These are phyloP conservation scores for Volucella bombylans DNA, from an alignment of 2,888 invertebrate species.

Conservation along the genomic window DNA sequence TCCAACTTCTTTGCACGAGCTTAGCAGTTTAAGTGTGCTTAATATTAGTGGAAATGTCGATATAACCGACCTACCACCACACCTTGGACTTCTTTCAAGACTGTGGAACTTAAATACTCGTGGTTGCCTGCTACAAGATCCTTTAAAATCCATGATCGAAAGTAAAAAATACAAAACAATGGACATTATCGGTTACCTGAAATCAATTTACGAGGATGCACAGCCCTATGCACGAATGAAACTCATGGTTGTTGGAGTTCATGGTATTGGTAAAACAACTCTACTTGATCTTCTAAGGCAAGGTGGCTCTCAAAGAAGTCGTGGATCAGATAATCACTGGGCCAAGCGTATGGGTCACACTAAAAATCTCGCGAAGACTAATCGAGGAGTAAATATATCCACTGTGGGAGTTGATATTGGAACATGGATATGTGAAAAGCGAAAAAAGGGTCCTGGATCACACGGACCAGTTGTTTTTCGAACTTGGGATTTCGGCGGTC, in stretches of 20 bases:
- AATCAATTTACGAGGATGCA: slow-evolving; percentile 94
- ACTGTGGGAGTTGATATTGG: slow-evolving; percentile 99
- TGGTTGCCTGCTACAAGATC: slow-evolving; percentile 94
- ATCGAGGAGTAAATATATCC: slow-evolving; percentile 92
- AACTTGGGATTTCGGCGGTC: slow-evolving; percentile 99
- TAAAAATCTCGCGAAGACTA: slow-evolving; percentile 89
- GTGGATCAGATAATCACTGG: slow-evolving; percentile 89
- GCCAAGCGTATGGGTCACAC: slow-evolving; percentile 97
- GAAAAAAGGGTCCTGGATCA: slow-evolving; percentile 88
- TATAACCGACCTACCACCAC: slow-evolving; percentile 94
- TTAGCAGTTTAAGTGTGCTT: slow-evolving; percentile 94
- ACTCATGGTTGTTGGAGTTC: slow-evolving; percentile 96
- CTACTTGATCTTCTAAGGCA: slow-evolving; percentile 93
- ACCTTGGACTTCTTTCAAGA: slow-evolving; percentile 96
- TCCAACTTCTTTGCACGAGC: slow-evolving; percentile 92
- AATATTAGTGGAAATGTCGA: slow-evolving; percentile 91
- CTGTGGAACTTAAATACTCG: slow-evolving; percentile 97
- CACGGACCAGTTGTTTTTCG: slow-evolving; percentile 94
- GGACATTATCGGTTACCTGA: slow-evolving; percentile 95
- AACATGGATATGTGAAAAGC: slow-evolving; percentile 95
- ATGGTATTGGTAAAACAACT: slow-evolving; percentile 94
- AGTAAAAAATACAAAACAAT: slow-evolving; percentile 97
- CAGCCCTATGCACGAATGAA: slow-evolving; percentile 97
- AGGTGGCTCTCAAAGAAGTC: slow-evolving; percentile 89
- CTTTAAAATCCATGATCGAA: slow-evolving; percentile 94